Base-by-base conservation (phyloP, 2,797 vertebrate genomes). In the Valencia hispanica region DNA sequence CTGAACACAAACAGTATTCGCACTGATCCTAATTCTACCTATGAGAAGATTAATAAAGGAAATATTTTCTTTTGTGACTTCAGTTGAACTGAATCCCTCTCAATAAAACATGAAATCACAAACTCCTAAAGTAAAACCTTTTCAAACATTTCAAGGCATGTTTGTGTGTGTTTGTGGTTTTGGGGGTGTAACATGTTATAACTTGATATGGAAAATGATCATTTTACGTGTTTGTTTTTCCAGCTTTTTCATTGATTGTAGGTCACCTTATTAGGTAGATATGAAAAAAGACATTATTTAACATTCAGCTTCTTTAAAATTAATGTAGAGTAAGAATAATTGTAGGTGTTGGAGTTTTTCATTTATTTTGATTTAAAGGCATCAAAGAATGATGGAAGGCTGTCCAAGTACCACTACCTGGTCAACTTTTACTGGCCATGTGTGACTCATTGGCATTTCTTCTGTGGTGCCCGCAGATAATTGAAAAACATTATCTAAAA, bases 51-150 rank as follows among this genome's bases (percentile, higher is more conserved):
- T 72, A 0, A 22, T 27, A 30, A 45, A 45, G 32, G 74, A n/a
- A 6, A 47, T 59, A 17, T 36, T 72, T 14, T 39, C 4, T 32
- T 15, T 9, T 72, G 45, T 73, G 72, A 32, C 61, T 30, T 48
- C 41, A 76, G 50, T 12, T 72, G 45, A 74, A 71, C 6, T 72
- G 5, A 45, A 61, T 61, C n/a, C 14, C 25, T 53, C 20, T 73
- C 1, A 63, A 34, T 32, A 20, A 48, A 6, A 53, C 12, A 25
- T 57, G 30, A 25, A 55, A 18, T 34, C n/a, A 55, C n/a, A 41
- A 2, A 51, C 2, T 25, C 61, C 34, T 53, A 2, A 27, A 25
- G 18, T 45, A 43, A 69, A 68, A 75, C 4, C 22, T 18, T 59
- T 69, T 39, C 34, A 2, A 39, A 65, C 32, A 61, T 34, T 61